phyloP scores from a whole-genome alignment of 2,113 vertebrate species.

The Artemisiospiza belli region DNA sequence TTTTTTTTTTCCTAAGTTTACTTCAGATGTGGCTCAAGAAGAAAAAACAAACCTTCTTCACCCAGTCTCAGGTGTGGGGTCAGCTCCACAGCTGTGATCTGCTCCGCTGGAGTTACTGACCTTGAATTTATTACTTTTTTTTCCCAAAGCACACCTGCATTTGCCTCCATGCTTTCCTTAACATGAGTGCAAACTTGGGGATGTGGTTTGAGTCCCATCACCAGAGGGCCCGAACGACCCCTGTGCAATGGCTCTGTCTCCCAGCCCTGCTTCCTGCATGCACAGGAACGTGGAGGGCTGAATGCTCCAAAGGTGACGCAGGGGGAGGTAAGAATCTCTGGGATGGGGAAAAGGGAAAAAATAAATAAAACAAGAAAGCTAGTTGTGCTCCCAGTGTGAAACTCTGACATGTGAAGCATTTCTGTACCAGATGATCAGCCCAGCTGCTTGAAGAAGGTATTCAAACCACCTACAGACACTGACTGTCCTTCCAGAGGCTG shows the following conservation, averaged over 20 bases:
- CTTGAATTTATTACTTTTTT: not conserved
- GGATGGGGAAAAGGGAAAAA: not conserved
- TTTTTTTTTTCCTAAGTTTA: not conserved
- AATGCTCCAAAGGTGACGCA: not conserved
- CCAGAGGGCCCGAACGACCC: not conserved
- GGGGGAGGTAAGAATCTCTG: not conserved
- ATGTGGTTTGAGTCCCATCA: not conserved
- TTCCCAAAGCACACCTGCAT: not conserved
- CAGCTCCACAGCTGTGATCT: not conserved
- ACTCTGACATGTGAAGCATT: slow-evolving; percentile 35
- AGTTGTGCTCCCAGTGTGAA: not conserved
- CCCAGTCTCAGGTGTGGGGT: not conserved
- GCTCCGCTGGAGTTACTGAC: not conserved
- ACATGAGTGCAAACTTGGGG: not conserved
- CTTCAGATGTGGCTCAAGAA: slow-evolving; percentile 54
- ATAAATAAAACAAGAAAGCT: not conserved
- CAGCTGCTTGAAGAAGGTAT: slow-evolving; percentile 39
- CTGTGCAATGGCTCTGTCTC: not conserved
- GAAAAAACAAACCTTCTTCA: slow-evolving; percentile 52
- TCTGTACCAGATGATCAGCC: slow-evolving; percentile 1
- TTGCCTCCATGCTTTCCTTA: not conserved
- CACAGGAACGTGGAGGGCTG: not conserved
- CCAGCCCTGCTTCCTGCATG: not conserved
- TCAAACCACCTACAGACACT: not conserved
- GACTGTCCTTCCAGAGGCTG: not conserved